Base-by-base conservation (phyloP, 1,140 invertebrate genomes). In the Pogonomyrmex barbatus region DNA sequence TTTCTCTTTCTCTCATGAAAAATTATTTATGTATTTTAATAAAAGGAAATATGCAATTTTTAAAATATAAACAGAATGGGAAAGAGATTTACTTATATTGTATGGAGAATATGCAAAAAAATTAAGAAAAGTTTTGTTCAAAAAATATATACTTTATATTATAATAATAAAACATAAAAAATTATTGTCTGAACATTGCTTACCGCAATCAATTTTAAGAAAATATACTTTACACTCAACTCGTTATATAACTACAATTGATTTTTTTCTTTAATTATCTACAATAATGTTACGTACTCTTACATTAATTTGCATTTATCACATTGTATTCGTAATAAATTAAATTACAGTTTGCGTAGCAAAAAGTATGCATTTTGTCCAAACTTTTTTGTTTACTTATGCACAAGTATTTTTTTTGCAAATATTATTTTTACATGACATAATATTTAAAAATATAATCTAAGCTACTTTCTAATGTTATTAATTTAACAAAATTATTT, bases 21-120 rank as follows among this genome's bases (percentile, higher is more conserved):
- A 83, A 83, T 83, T 83, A 83, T 83, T 83, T 83, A 83, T 83
- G 79, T 75, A 73, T 73, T 75, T 83, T 83, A 83, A 83, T 83
- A 75, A 83, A 83, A 54, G 42, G 0, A 60, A 39, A 9, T 60
- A 24, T 83, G 39, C 17, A 82, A 60, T 73, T 71, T 60, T 47
- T 82, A 42, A 62, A 71, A 17, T n/a, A 17, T n/a, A 62, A 79
- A 9, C 2, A 42, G 42, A 81, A 14, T 2, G 9, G 33, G 10
- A 24, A 45, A 67, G 36, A 47, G 36, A 47, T 50, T 65, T 33
- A 78, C 30, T 39, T 36, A 14, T 65, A 17, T 14, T 78, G 1
- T 17, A 65, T 65, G 39, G 10, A 78, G 10, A 78, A 39, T 36
- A 65, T 50, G 3, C 10, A 78, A 50, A 39, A 50, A 39, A 78